phyloP scores from a whole-genome alignment of 2,888 invertebrate species.

The Dusona sp. region DNA sequence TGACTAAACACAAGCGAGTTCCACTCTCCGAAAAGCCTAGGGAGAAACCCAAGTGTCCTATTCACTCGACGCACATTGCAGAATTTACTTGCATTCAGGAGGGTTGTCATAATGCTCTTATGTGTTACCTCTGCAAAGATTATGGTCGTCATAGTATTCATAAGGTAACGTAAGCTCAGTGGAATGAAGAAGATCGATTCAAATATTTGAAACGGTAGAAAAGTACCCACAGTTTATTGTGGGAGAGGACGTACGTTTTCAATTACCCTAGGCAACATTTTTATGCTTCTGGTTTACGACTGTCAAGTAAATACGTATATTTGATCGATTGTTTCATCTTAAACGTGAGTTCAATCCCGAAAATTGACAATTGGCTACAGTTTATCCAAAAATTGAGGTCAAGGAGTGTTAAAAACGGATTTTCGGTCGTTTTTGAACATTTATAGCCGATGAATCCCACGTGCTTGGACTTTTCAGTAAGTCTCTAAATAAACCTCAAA shows the following conservation, averaged over 20 bases:
- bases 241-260: not conserved
- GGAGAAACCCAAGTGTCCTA: conserved; percentile 86
- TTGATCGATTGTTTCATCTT: too few species aligned
- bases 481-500: too few species aligned
- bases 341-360: too few species aligned
- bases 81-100: conserved; percentile 87
- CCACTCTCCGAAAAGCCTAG: conserved; percentile 86
- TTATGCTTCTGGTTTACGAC: too few species aligned
- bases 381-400: too few species aligned
- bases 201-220: not conserved
- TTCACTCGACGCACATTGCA: conserved; percentile 86
- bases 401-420: too few species aligned
- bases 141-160: conserved; percentile 86
- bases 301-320: too few species aligned
- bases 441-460: too few species aligned
- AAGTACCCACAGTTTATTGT: not conserved
- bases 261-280: not conserved
- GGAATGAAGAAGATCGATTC: not conserved
- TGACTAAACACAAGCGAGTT: conserved; percentile 86
- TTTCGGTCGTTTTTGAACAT: too few species aligned
- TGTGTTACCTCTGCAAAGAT: conserved; percentile 87
- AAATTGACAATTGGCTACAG: too few species aligned
- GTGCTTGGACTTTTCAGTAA: too few species aligned
- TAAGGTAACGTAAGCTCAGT: conserved; percentile 82
- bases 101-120: conserved; percentile 86